Evolutionary conservation across 2,113 vertebrate genomes (phyloP).

Genomic region (Gallinago paraguaiae): DNA sequence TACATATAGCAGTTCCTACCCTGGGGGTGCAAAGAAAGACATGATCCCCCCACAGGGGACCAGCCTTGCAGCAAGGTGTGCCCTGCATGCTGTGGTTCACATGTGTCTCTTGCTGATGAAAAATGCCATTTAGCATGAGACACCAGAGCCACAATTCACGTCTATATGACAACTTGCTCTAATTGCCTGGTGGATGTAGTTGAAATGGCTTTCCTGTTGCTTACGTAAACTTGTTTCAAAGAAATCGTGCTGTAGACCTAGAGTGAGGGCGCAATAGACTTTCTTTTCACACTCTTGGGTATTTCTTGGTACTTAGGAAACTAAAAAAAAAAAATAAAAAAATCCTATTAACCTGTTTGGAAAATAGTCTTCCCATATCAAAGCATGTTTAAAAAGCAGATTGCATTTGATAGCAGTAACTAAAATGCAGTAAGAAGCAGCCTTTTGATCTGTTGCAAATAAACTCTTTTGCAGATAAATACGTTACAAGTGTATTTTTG

Average conservation of each 20-base stretch:
- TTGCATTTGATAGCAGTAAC: conserved; percentile 71
- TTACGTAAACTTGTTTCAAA: not conserved
- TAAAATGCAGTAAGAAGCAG: conserved; percentile 72
- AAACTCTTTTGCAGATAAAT: conserved; percentile 77
- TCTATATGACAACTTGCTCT: not conserved
- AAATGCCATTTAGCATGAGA: not conserved
- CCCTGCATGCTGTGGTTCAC: not conserved
- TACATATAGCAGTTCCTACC: rapidly evolving
- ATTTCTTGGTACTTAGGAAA: conserved; percentile 19
- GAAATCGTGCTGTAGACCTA: not conserved
- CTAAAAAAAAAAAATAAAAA: not conserved
- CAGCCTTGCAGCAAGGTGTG: not conserved
- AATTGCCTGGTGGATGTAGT: not conserved
- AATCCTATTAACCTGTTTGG: conserved; percentile 61
- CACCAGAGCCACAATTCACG: not conserved
- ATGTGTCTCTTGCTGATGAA: not conserved
- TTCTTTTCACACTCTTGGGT: not conserved
- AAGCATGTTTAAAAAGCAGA: conserved; percentile 63
- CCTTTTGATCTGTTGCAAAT: conserved; percentile 76
- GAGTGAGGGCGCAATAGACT: not conserved
- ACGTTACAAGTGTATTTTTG: conserved; percentile 73
- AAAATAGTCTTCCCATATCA: conserved; percentile 65
- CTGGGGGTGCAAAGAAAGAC: not conserved
- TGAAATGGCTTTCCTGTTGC: not conserved
- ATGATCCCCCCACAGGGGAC: not conserved